Base-by-base conservation (phyloP, 2,797 vertebrate species). In the Eulemur mongoz region DNA sequence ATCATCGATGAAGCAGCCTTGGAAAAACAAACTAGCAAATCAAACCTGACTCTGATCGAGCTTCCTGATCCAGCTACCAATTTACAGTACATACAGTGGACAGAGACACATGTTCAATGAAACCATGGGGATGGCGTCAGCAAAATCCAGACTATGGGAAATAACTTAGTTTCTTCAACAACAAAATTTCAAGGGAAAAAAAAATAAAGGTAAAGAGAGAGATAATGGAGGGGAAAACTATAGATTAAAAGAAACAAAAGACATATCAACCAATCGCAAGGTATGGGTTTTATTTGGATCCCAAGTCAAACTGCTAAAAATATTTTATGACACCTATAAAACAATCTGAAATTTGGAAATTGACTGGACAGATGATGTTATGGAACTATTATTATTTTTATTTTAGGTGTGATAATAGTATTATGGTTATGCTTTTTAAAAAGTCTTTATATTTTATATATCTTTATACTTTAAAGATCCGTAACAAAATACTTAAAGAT, bases 61-160 rank as follows among this genome's bases (percentile, higher is more conserved):
- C 22, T 25, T 63, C 94, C 43, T 30, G 50, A 48, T 10, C 38
- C 22, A 59, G 52, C 59, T 40, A n/a, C 12, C 57, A 20, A 20
- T 23, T 18, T 30, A 48, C 2, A 32, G 59, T 0, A 5, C 6
- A 7, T 0, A 40, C 25, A 12, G 40, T 38, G 70, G 45, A 15
- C 1, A 18, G 27, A 54, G 73, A 40, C n/a, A 30, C 43, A 12
- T 1, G 35, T 2, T 25, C 23, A 59, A 17, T 7, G 23, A 67
- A n/a, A 40, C 12, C 43, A 38, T 0, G 6, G 23, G 3, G 22
- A 72, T 0, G 27, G 32, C 30, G 4, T 5, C 40, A 23, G 90
- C 78, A 88, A 69, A 72, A 30, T 3, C 65, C 65, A 76, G 40
- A 38, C 2, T 0, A 3, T 0, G 25, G 75, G 13, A 35, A 78